Conservation (phyloP, 1,140 invertebrate species). For the Campodea augens region DNA sequence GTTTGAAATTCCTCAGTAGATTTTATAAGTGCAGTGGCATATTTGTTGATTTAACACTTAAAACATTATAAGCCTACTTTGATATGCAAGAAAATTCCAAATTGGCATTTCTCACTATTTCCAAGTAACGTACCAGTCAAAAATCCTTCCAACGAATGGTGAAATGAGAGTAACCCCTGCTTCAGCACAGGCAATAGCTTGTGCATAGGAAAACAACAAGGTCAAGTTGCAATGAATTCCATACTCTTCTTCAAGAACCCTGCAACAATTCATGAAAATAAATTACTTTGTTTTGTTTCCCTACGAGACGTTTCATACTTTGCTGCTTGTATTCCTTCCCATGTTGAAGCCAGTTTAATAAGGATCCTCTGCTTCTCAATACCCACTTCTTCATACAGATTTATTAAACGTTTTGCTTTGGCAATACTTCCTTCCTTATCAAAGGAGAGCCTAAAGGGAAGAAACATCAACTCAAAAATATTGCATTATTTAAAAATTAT, state of each 20-base stretch:
- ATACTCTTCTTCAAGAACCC: slow-evolving; percentile 74
- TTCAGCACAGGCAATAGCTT: slow-evolving; percentile 96
- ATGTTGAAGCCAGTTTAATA: slow-evolving; percentile 93
- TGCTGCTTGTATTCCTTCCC: slow-evolving; percentile 97
- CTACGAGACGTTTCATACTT: slow-evolving; percentile 42
- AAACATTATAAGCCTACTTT: slow-evolving; percentile 2
- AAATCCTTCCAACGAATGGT: slow-evolving; percentile 69
- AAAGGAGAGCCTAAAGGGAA: slow-evolving; percentile 60
- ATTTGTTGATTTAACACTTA: too few relatives aligned
- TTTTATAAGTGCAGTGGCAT: too few relatives aligned
- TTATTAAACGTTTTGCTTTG: slow-evolving; percentile 75
- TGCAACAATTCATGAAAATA: slow-evolving; percentile 24
- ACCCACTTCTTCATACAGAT: slow-evolving; percentile 73
- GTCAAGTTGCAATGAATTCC: slow-evolving; percentile 97
- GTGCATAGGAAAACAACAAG: slow-evolving; percentile 81
- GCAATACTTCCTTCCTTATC: slow-evolving; percentile 75
- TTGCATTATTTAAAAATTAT: not conserved
- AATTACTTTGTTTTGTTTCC: not conserved
- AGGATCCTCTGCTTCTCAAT: slow-evolving; percentile 82
- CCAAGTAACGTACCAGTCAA: slow-evolving; percentile 72
- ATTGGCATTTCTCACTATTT: too few relatives aligned
- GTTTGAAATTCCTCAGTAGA: too few relatives aligned
- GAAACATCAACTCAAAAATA: slow-evolving; percentile 7
- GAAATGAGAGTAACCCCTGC: slow-evolving; percentile 94
- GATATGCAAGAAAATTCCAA: slow-evolving; percentile 24